Percentiles rank a stretch among this genome's conserved stretches.
phyloP scores from a whole-genome alignment of 2,888 invertebrate genomes.

The Leptinotarsa tumamoca region DNA sequence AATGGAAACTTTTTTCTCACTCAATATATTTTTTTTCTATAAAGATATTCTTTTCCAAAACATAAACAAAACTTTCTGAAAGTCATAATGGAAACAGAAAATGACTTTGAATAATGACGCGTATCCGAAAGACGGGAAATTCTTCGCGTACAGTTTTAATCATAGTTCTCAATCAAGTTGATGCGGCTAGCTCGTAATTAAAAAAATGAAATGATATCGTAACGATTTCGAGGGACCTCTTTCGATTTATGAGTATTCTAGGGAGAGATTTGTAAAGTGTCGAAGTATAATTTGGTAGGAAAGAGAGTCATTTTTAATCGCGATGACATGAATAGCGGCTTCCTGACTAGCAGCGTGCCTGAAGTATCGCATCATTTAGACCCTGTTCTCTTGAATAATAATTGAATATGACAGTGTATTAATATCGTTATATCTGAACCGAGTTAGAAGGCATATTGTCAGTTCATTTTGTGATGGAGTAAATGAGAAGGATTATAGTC shows the following conservation, averaged over 20 bases:
- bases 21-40: too few relatives aligned
- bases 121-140: background rate
- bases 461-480: constrained; percentile 52
- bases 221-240: constrained; percentile 36
- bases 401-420: constrained; percentile 66
- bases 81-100: background rate
- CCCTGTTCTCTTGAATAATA: constrained; percentile 62
- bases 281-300: constrained; percentile 65
- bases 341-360: constrained; percentile 59
- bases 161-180: constrained; percentile 15
- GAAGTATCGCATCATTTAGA: constrained; percentile 64
- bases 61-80: background rate
- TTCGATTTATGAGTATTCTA: constrained; percentile 51
- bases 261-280: constrained; percentile 65
- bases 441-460: constrained; percentile 57
- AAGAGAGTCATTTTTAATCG: constrained; percentile 66
- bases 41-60: too few relatives aligned
- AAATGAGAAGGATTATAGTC: constrained; percentile 31
- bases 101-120: background rate
- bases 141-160: background rate
- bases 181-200: constrained; percentile 28
- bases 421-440: constrained; percentile 62
- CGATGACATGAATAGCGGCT: constrained; percentile 64
- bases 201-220: constrained; percentile 39
- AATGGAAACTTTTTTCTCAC: too few relatives aligned